Conservation (phyloP, 2,797 vertebrate genomes). For the Clarias platycephalus region DNA sequence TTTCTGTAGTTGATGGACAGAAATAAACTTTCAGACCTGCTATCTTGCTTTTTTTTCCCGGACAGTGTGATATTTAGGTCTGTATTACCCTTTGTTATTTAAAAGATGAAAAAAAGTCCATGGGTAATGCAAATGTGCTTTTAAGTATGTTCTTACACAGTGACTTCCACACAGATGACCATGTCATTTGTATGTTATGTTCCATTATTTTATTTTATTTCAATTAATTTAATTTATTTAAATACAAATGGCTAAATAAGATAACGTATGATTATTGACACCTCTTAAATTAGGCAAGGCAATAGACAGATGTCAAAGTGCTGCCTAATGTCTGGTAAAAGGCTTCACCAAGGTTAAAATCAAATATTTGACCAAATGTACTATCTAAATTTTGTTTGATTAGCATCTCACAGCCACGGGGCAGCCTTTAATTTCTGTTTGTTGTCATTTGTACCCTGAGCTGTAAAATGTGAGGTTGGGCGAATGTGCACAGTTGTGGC, state of each 20-base stretch:
- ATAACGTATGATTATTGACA: constrained; percentile 2
- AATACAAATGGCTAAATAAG: constrained; percentile 27
- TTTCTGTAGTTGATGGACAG: background rate
- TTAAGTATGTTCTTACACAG: background rate
- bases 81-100: background rate
- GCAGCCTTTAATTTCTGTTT: constrained; percentile 54
- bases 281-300: constrained; percentile 38
- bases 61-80: background rate
- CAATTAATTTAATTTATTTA: background rate
- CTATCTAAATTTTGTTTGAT: constrained; percentile 57
- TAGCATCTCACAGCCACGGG: constrained; percentile 47
- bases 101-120: background rate
- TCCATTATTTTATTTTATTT: background rate
- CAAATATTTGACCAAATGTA: constrained; percentile 61
- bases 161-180: background rate
- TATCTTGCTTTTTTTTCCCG: background rate
- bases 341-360: constrained; percentile 47
- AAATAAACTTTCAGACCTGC: background rate
- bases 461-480: constrained; percentile 55
- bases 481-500: constrained; percentile 56
- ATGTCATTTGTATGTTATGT: background rate
- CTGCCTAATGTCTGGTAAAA: constrained; percentile 31
- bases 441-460: constrained; percentile 46
- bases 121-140: constrained; percentile 20
- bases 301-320: constrained; percentile 28